Conservation (phyloP, 1,140 invertebrate species). For the Tigriopus japonicus region DNA sequence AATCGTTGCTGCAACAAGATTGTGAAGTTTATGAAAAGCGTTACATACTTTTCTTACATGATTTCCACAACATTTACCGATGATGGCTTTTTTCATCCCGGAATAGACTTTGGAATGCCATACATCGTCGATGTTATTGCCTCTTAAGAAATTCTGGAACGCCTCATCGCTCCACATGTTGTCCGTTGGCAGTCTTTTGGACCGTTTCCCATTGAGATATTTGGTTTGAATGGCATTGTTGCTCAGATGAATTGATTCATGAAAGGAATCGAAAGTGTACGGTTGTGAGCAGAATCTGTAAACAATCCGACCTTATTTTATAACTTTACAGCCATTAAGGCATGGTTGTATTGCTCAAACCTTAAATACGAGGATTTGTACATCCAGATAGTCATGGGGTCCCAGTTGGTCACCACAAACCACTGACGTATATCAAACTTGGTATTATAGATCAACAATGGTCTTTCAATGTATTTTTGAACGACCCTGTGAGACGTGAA, state of each 20-base stretch:
- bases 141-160: conserved; percentile 33
- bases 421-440: conserved; percentile 47
- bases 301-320: too few relatives aligned
- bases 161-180: conserved; percentile 71
- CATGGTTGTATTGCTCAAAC: not conserved
- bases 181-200: conserved; percentile 46
- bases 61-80: conserved; percentile 25
- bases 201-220: conserved; percentile 59
- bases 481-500: conserved; percentile 43
- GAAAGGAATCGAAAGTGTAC: conserved; percentile 68
- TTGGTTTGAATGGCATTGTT: conserved; percentile 84
- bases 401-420: conserved; percentile 75
- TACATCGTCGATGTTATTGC: conserved; percentile 12
- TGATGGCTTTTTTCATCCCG: conserved; percentile 67
- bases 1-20: conserved; percentile 40
- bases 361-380: conserved; percentile 39
- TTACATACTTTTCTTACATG: too few relatives aligned
- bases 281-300: conserved; percentile 68
- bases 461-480: conserved; percentile 67
- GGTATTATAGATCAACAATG: conserved; percentile 31
- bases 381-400: conserved; percentile 79
- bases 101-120: conserved; percentile 46
- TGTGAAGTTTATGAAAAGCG: too few relatives aligned
- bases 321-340: too few relatives aligned
- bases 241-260: conserved; percentile 79